phyloP scores from a whole-genome alignment of 1,140 invertebrate genomes.

The Eciton burchellii region DNA sequence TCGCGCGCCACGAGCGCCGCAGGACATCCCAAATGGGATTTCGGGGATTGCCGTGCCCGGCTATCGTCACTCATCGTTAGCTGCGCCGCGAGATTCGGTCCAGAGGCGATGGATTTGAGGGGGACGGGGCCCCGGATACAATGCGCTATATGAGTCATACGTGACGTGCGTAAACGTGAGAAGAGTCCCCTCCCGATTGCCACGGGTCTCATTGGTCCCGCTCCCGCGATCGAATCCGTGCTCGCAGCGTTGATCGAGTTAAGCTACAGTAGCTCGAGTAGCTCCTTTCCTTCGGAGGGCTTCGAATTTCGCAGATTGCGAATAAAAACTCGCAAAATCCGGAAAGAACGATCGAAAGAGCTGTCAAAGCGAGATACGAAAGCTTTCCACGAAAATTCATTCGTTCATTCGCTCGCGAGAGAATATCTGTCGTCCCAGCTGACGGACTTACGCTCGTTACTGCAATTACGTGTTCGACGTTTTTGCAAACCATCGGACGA shows the following conservation, averaged over 20 bases:
- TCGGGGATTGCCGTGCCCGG: slow-evolving; percentile 31
- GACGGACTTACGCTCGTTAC: not conserved
- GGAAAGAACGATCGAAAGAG: too few species aligned
- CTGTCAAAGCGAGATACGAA: too few species aligned
- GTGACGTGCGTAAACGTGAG: slow-evolving; percentile 47
- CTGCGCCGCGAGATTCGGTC: slow-evolving; percentile 48
- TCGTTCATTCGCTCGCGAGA: too few species aligned
- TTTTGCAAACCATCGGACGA: not conserved
- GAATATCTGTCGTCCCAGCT: not conserved
- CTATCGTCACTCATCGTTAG: slow-evolving; percentile 59
- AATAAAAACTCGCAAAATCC: too few species aligned
- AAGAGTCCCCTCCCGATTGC: slow-evolving; percentile 33
- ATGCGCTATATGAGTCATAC: slow-evolving; percentile 53
- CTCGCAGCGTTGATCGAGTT: slow-evolving; percentile 35
- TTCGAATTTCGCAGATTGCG: too few species aligned
- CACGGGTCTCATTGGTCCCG: slow-evolving; percentile 4
- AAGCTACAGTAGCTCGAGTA: too few species aligned
- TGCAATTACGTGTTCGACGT: slow-evolving; percentile 1
- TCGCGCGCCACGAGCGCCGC: slow-evolving; percentile 28
- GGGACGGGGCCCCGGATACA: not conserved
- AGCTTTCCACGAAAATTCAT: not conserved
- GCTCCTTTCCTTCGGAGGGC: too few species aligned
- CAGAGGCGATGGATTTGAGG: slow-evolving; percentile 53
- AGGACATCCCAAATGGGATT: slow-evolving; percentile 52
- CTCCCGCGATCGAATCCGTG: slow-evolving; percentile 23